Evolutionary conservation across 2,113 vertebrate genomes (phyloP).

Genomic region (Parotia lawesii): DNA sequence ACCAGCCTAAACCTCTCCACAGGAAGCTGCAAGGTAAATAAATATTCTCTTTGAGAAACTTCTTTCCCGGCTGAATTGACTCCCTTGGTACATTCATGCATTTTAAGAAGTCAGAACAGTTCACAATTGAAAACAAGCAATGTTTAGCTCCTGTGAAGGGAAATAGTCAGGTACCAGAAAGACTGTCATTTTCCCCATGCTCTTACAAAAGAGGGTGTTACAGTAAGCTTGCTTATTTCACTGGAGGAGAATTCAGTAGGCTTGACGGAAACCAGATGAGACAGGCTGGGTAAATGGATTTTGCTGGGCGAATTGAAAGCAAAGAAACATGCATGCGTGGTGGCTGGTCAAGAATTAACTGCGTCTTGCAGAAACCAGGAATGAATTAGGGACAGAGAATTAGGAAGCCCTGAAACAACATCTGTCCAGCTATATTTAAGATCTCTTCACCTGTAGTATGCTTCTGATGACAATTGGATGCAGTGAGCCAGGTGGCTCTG

Average conservation of each 20-base stretch:
- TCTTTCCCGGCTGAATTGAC: conserved; percentile 1
- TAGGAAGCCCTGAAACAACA: background rate
- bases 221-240: conserved; percentile 63
- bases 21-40: conserved; percentile 6
- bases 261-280: conserved; percentile 58
- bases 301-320: conserved; percentile 50
- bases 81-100: conserved; percentile 46
- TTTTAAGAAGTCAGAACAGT: conserved; percentile 47
- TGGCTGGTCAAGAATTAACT: conserved; percentile 37
- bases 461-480: background rate
- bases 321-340: background rate
- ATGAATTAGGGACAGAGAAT: conserved; percentile 14
- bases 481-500: background rate
- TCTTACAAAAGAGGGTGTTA: conserved; percentile 59
- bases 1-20: background rate
- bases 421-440: background rate
- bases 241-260: conserved; percentile 42
- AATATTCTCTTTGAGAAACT: conserved; percentile 21
- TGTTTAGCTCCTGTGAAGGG: conserved; percentile 49
- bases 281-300: conserved; percentile 66
- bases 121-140: conserved; percentile 55
- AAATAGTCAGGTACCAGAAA: conserved; percentile 54
- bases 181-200: conserved; percentile 52
- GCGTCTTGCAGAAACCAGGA: background rate
- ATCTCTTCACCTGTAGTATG: background rate